These are phyloP conservation scores for Sarotherodon lohbergeri DNA, from an alignment of 2,113 vertebrate genomes.

Conservation along the genomic window DNA sequence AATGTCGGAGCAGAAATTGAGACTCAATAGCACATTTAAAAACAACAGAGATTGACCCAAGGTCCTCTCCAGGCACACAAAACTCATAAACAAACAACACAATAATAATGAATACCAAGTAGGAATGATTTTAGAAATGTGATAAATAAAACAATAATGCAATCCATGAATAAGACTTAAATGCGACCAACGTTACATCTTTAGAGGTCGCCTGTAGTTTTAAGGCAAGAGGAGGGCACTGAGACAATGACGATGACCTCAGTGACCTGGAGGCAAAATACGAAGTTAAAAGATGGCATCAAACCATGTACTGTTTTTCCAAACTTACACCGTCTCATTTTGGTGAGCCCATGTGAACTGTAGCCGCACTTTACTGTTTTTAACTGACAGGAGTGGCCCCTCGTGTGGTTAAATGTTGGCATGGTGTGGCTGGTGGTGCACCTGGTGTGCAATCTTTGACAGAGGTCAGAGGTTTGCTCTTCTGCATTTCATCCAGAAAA, in stretches of 20 bases:
- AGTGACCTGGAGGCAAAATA: neutral
- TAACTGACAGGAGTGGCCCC: neutral
- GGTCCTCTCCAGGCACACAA: neutral
- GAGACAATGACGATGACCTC: neutral
- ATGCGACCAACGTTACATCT: neutral
- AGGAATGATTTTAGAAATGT: neutral
- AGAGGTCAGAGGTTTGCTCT: neutral
- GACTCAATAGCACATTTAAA: neutral
- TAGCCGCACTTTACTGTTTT: neutral
- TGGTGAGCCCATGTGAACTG: neutral
- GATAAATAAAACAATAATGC: neutral
- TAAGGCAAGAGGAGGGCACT: neutral
- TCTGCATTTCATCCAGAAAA: neutral
- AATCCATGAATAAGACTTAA: neutral
- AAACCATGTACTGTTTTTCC: neutral
- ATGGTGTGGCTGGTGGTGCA: neutral
- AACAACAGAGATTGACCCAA: neutral
- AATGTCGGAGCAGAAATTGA: neutral
- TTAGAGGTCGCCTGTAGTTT: neutral
- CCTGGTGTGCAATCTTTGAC: neutral
- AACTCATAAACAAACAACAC: neutral
- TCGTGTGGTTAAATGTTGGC: neutral
- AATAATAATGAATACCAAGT: neutral
- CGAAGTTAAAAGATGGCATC: neutral
- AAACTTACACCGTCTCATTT: neutral